Evolutionary conservation across 2,797 vertebrate species (phyloP).

Genomic region (Acanthiza pusilla): DNA sequence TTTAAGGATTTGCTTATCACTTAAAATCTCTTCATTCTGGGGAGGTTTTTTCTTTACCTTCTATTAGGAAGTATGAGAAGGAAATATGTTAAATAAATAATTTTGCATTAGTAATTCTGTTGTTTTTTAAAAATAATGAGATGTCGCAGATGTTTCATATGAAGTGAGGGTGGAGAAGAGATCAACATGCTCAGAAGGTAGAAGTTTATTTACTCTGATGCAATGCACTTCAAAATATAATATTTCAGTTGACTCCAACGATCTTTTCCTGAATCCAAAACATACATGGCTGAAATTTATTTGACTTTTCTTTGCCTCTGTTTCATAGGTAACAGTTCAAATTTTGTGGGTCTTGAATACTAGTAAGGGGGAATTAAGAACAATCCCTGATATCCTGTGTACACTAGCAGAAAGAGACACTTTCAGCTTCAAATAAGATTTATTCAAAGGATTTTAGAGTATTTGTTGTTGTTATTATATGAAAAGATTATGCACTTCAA

Average conservation of each 20-base stretch:
- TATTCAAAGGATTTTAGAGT: neutral
- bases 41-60: neutral
- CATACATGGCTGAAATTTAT: neutral
- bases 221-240: neutral
- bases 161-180: neutral
- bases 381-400: neutral
- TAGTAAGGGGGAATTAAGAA: neutral
- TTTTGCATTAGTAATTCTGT: neutral
- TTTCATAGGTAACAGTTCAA: neutral
- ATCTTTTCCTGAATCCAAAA: neutral
- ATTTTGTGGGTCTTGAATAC: neutral
- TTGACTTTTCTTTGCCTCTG: neutral
- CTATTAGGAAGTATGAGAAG: neutral
- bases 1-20: neutral
- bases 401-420: neutral
- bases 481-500: neutral
- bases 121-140: neutral
- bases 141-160: neutral
- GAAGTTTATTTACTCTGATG: neutral
- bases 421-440: neutral
- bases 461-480: neutral
- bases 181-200: neutral
- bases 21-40: neutral
- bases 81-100: neutral
- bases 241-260: neutral